phyloP scores from a whole-genome alignment of 2,888 invertebrate genomes.

The Trichopria drosophilae region DNA sequence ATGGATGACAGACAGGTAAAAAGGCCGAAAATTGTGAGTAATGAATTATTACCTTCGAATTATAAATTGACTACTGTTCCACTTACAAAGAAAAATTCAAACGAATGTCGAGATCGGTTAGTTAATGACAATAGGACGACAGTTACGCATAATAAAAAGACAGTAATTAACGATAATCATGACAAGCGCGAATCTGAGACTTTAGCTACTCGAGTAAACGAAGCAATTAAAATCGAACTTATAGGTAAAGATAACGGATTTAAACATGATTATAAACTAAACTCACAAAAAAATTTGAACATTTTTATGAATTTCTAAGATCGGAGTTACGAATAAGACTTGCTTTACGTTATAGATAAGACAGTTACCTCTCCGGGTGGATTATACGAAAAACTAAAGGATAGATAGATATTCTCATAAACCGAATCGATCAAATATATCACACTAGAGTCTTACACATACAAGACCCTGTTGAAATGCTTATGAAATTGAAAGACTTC shows the following conservation, averaged over 20 bases:
- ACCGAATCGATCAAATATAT: constrained; percentile 30
- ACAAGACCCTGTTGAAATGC: constrained; percentile 31
- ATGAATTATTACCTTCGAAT: too few relatives aligned
- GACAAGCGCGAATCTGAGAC: too few relatives aligned
- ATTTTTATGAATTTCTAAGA: constrained; percentile 33
- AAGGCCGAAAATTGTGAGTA: too few relatives aligned
- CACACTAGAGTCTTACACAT: constrained; percentile 30
- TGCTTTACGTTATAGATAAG: constrained; percentile 33
- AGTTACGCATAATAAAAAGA: too few relatives aligned
- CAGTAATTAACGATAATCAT: too few relatives aligned
- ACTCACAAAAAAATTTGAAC: constrained; percentile 26
- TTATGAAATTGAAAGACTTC: constrained; percentile 30
- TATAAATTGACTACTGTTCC: too few relatives aligned
- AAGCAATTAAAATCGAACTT: constrained; percentile 26
- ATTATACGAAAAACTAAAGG: constrained; percentile 21
- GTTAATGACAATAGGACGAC: too few relatives aligned
- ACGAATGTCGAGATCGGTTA: too few relatives aligned
- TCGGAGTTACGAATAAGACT: constrained; percentile 32
- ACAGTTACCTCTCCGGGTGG: constrained; percentile 14
- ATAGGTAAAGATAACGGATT: constrained; percentile 14
- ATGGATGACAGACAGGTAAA: too few relatives aligned
- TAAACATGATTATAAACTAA: constrained; percentile 31
- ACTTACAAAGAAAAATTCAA: too few relatives aligned
- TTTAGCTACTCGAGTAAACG: constrained; percentile 24
- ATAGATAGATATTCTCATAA: constrained; percentile 35